Conservation (phyloP, 2,113 vertebrate genomes). For the Acanthochromis polyacanthus region DNA sequence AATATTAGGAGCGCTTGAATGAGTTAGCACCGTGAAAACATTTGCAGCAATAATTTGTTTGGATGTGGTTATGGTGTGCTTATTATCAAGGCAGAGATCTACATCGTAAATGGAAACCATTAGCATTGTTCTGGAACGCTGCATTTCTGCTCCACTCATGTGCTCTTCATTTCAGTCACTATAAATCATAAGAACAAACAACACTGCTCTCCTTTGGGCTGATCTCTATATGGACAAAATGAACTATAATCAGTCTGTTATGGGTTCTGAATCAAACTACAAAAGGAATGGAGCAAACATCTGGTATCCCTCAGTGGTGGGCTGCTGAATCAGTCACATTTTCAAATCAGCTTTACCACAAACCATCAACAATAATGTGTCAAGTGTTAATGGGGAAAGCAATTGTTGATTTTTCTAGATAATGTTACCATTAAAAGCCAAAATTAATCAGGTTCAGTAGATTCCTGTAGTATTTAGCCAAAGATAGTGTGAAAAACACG, state of each 20-base stretch:
- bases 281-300: neutral
- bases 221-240: neutral
- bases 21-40: conserved; percentile 4
- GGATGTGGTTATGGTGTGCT: conserved; percentile 1
- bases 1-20: conserved; percentile 5
- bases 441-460: no score
- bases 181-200: conserved; percentile 6
- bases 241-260: neutral
- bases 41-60: neutral
- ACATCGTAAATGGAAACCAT: conserved; percentile 1
- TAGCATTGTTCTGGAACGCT: neutral
- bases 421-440: no score
- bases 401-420: no score
- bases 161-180: conserved; percentile 1
- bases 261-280: conserved; percentile 8
- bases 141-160: neutral
- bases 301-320: neutral
- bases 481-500: no score
- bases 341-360: no score
- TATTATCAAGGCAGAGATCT: conserved; percentile 11
- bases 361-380: no score
- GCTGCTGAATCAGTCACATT: no score
- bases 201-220: neutral
- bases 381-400: no score
- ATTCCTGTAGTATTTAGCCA: no score